Conservation (phyloP, 2,797 vertebrate species). For the Dendrocincla tyrannina region DNA sequence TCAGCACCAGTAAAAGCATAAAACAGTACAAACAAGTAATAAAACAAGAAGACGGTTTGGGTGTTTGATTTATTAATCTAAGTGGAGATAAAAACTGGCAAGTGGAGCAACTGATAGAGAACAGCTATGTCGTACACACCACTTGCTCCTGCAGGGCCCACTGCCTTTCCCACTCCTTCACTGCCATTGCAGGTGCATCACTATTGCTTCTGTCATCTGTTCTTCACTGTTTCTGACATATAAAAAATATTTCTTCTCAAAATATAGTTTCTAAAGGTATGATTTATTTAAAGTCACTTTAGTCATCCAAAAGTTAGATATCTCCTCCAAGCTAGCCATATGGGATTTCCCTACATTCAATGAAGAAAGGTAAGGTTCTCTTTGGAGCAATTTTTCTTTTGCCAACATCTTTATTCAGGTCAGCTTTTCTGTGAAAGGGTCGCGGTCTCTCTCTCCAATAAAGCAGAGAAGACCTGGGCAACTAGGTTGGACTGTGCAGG, state of each 20-base stretch:
- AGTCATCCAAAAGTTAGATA: not conserved
- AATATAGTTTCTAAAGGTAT: not conserved
- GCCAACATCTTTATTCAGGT: not conserved
- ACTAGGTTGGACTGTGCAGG: not conserved
- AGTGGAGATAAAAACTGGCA: not conserved
- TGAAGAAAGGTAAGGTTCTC: not conserved
- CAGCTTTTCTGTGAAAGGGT: not conserved
- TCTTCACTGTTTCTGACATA: not conserved
- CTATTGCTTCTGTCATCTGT: not conserved
- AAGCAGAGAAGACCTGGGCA: not conserved
- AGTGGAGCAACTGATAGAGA: not conserved
- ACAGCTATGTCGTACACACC: rapidly evolving
- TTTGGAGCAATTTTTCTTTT: not conserved
- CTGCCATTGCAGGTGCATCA: rapidly evolving
- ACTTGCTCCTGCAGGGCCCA: not conserved
- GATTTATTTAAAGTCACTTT: not conserved
- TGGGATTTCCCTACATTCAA: not conserved
- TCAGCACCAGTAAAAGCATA: not conserved
- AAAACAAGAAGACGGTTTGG: not conserved
- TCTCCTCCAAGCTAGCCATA: not conserved
- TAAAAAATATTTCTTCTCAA: not conserved
- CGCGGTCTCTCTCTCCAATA: not conserved
- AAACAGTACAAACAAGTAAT: not conserved
- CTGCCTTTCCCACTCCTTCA: not conserved
- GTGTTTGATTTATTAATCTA: constrained; percentile 4